These are phyloP conservation scores for Lagenorhynchus albirostris DNA, from an alignment of 2,113 vertebrate genomes.

Conservation along the genomic window DNA sequence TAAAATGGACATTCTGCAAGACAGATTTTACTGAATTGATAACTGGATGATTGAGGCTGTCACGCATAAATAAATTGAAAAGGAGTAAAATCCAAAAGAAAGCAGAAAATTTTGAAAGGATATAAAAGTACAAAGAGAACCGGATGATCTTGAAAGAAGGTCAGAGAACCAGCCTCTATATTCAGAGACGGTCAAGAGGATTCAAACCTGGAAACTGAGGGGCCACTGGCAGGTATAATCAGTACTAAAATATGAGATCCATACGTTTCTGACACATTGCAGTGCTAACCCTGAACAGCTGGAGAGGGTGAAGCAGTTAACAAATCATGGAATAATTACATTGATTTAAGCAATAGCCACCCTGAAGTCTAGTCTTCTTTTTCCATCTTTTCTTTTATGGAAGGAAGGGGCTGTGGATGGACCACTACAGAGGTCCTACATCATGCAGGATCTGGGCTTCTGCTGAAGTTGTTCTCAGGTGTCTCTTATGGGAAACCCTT, in stretches of 20 bases:
- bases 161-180: slow-evolving; percentile 48
- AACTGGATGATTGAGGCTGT: slow-evolving; percentile 76
- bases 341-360: neutral
- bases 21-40: slow-evolving; percentile 79
- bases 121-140: slow-evolving; percentile 51
- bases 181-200: slow-evolving; percentile 33
- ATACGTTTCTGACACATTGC: neutral
- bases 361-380: neutral
- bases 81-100: slow-evolving; percentile 71
- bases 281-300: neutral
- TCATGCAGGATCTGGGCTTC: neutral
- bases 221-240: neutral
- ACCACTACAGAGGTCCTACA: neutral
- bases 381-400: neutral
- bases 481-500: neutral
- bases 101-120: slow-evolving; percentile 69
- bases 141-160: slow-evolving; percentile 68
- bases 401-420: neutral
- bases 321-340: neutral
- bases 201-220: neutral
- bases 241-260: neutral
- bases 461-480: neutral
- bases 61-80: slow-evolving; percentile 78
- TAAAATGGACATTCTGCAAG: slow-evolving; percentile 77
- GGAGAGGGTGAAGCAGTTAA: neutral